Percentiles rank a stretch among this genome's conserved stretches.
These are phyloP conservation scores for Myoxocephalus aenaeus DNA, from an alignment of 2,797 vertebrate species.

Conservation along the genomic window DNA sequence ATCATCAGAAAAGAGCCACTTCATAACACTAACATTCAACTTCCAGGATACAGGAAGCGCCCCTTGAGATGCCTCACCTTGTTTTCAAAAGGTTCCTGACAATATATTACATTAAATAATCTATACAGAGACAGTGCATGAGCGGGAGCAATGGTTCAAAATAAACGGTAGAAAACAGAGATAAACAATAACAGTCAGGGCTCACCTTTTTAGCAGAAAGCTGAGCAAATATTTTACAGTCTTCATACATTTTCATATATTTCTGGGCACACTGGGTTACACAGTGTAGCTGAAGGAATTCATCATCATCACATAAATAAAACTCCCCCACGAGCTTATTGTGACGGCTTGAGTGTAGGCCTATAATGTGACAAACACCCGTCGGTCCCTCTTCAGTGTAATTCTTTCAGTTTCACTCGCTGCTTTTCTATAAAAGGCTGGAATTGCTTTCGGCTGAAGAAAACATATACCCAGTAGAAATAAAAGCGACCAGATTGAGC, in stretches of 20 bases:
- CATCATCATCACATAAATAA: slow-evolving; percentile 68
- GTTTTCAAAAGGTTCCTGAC: slow-evolving; percentile 1
- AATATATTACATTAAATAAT: neutral
- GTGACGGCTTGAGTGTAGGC: slow-evolving; percentile 45
- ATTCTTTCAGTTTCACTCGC: slow-evolving; percentile 29
- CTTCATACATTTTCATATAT: slow-evolving; percentile 45
- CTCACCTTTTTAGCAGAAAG: slow-evolving; percentile 46
- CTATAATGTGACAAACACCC: slow-evolving; percentile 43
- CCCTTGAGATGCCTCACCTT: neutral
- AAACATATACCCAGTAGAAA: slow-evolving; percentile 14
- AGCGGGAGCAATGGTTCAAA: neutral
- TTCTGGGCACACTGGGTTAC: slow-evolving; percentile 32
- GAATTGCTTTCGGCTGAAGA: slow-evolving; percentile 16
- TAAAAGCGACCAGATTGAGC: neutral
- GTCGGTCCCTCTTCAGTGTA: slow-evolving; percentile 35
- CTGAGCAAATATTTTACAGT: slow-evolving; percentile 39
- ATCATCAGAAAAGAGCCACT: neutral
- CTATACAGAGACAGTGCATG: neutral
- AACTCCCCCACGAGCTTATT: slow-evolving; percentile 53
- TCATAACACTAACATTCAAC: neutral
- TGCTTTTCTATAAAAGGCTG: slow-evolving; percentile 23
- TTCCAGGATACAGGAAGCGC: neutral
- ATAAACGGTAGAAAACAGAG: neutral
- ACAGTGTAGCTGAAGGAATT: slow-evolving; percentile 48
- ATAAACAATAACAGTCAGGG: neutral